Evolutionary conservation across 1,140 invertebrate species (phyloP).

Genomic region (Popillia japonica): DNA sequence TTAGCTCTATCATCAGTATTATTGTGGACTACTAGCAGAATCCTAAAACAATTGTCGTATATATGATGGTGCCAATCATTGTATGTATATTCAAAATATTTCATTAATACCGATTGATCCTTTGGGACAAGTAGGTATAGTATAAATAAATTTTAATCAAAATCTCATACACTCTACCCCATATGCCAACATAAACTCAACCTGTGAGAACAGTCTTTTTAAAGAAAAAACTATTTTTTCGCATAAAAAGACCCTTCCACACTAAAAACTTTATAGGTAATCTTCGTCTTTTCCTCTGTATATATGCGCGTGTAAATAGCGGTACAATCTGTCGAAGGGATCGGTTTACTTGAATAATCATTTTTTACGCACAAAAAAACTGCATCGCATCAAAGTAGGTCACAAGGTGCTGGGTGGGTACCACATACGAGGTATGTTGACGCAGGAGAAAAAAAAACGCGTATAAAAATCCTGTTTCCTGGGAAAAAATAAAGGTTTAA

Average conservation of each 20-base stretch:
- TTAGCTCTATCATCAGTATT: too few species aligned
- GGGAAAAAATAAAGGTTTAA: constrained; percentile 42
- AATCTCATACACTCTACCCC: neutral
- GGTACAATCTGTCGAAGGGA: constrained; percentile 39
- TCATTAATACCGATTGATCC: too few species aligned
- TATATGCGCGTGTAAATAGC: constrained; percentile 22
- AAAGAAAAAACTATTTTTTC: neutral
- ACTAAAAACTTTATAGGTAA: constrained; percentile 19
- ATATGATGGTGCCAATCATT: too few species aligned
- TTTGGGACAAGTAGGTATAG: too few species aligned
- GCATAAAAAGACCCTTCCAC: neutral
- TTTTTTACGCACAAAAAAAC: constrained; percentile 42
- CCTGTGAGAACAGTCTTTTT: neutral
- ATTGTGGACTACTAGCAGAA: too few species aligned
- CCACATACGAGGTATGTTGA: too few species aligned
- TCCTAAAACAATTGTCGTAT: too few species aligned
- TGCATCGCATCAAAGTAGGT: constrained; percentile 41
- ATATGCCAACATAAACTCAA: neutral
- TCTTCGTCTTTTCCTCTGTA: neutral
- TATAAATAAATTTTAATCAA: neutral
- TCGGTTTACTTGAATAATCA: constrained; percentile 41
- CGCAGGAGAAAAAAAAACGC: constrained; percentile 28
- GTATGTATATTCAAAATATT: too few species aligned
- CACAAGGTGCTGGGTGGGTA: constrained; percentile 38
- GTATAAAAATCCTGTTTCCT: constrained; percentile 44